phyloP scores from a whole-genome alignment of 2,888 invertebrate genomes.

The Patella depressa region DNA sequence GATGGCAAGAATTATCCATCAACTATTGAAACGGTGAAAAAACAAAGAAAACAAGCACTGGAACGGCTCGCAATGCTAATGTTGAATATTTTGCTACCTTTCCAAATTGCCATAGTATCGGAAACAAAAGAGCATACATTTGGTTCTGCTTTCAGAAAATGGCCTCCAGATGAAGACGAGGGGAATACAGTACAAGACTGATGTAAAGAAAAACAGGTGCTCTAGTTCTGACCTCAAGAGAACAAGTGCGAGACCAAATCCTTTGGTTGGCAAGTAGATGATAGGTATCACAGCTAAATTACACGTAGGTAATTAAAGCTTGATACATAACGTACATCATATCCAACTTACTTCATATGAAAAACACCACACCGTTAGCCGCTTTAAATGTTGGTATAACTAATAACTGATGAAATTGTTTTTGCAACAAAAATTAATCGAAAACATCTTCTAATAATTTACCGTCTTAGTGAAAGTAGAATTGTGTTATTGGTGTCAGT shows the following conservation, averaged over 20 bases:
- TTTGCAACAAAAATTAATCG: too few relatives aligned
- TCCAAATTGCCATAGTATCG: conserved; percentile 25
- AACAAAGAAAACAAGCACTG: conserved; percentile 21
- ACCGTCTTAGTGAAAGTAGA: too few relatives aligned
- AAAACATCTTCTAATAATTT: too few relatives aligned
- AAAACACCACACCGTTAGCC: too few relatives aligned
- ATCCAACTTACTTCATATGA: too few relatives aligned
- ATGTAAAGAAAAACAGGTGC: conserved; percentile 28
- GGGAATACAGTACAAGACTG: conserved; percentile 24
- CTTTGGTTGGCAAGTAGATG: neutral
- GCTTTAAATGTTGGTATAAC: too few relatives aligned
- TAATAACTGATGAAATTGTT: too few relatives aligned
- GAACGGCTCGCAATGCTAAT: conserved; percentile 20
- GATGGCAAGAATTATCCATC: conserved; percentile 21
- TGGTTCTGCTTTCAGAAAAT: conserved; percentile 25
- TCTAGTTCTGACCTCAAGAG: neutral
- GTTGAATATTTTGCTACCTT: conserved; percentile 27
- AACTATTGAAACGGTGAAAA: conserved; percentile 18
- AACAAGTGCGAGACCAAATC: conserved; percentile 1
- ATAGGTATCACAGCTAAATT: too few relatives aligned
- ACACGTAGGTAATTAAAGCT: too few relatives aligned
- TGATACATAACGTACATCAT: too few relatives aligned
- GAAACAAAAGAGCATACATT: conserved; percentile 31
- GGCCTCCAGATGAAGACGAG: conserved; percentile 13
- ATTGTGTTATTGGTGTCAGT: too few relatives aligned